Evolutionary conservation across 2,797 vertebrate species (phyloP).

Genomic region (Microctenopoma steveboyesi): DNA sequence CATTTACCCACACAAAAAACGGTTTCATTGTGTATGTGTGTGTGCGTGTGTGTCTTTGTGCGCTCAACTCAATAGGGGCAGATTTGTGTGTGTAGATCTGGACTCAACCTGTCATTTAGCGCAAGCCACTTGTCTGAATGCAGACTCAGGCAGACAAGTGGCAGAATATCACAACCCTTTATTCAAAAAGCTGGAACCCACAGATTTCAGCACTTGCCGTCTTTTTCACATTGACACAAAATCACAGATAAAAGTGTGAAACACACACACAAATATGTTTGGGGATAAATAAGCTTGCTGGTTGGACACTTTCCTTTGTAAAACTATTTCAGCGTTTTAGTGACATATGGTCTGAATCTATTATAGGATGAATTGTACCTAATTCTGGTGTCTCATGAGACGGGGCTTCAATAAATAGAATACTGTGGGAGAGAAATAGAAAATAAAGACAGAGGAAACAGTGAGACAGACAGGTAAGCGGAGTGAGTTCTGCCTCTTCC

Average conservation of each 20-base stretch:
- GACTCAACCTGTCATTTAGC: slow-evolving; percentile 2
- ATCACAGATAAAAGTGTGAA: slow-evolving; percentile 25
- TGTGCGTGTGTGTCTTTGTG: slow-evolving; percentile 1
- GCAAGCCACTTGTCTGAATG: not conserved
- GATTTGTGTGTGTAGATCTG: slow-evolving; percentile 24
- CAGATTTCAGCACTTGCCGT: slow-evolving; percentile 15
- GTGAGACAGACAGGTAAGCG: slow-evolving; percentile 43
- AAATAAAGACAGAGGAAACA: slow-evolving; percentile 21
- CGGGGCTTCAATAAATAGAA: slow-evolving; percentile 76
- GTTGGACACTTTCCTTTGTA: slow-evolving; percentile 76
- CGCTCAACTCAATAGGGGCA: slow-evolving; percentile 13
- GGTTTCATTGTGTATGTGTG: slow-evolving; percentile 14
- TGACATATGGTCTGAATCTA: slow-evolving; percentile 65
- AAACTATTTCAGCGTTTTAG: slow-evolving; percentile 74
- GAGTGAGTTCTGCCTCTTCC: slow-evolving; percentile 68
- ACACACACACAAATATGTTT: slow-evolving; percentile 14
- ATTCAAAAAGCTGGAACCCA: slow-evolving; percentile 17
- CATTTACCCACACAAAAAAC: slow-evolving; percentile 23
- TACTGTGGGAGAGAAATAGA: slow-evolving; percentile 24
- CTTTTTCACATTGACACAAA: slow-evolving; percentile 48
- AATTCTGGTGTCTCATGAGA: slow-evolving; percentile 72
- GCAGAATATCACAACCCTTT: slow-evolving; percentile 8
- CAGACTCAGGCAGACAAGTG: not conserved
- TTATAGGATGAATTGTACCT: slow-evolving; percentile 68
- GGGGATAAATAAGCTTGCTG: slow-evolving; percentile 35